A percentile compares a stretch with the other conserved stretches of the same genome.
These are phyloP conservation scores for Hermodice carunculata DNA, from an alignment of 2,888 invertebrate genomes.

Conservation along the genomic window DNA sequence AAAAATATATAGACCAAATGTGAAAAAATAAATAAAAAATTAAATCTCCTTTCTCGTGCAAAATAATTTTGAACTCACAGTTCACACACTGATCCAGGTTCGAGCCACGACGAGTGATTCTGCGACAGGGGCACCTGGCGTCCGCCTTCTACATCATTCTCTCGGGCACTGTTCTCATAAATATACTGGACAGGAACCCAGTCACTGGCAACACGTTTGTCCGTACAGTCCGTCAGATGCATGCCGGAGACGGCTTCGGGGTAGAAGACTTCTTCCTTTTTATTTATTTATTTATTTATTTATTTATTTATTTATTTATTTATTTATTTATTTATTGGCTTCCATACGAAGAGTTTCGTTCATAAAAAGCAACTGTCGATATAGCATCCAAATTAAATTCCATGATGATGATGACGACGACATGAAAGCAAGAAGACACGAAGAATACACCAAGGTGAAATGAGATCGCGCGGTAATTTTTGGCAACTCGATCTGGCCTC, in stretches of 20 bases:
- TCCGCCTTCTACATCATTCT: background rate
- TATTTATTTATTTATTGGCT: background rate
- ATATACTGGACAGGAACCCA: background rate
- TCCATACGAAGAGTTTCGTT: background rate
- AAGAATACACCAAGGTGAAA: too few species aligned
- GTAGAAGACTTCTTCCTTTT: background rate
- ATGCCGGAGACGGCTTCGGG: background rate
- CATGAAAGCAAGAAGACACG: too few species aligned
- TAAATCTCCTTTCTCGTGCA: too few species aligned
- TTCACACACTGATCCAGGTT: too few species aligned
- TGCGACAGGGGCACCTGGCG: background rate
- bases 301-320: background rate
- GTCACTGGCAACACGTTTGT: background rate
- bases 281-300: background rate
- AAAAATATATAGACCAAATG: too few species aligned
- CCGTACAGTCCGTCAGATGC: background rate
- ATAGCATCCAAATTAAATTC: too few species aligned
- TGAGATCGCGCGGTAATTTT: too few species aligned
- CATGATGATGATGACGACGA: too few species aligned
- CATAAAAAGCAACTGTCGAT: too few species aligned
- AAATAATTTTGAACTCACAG: too few species aligned
- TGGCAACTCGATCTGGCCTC: too few species aligned
- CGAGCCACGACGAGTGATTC: background rate
- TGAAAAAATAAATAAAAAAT: too few species aligned
- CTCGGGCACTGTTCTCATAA: background rate